These are phyloP conservation scores for Dermolepida albohirtum DNA, from an alignment of 2,888 invertebrate genomes.

Conservation along the genomic window DNA sequence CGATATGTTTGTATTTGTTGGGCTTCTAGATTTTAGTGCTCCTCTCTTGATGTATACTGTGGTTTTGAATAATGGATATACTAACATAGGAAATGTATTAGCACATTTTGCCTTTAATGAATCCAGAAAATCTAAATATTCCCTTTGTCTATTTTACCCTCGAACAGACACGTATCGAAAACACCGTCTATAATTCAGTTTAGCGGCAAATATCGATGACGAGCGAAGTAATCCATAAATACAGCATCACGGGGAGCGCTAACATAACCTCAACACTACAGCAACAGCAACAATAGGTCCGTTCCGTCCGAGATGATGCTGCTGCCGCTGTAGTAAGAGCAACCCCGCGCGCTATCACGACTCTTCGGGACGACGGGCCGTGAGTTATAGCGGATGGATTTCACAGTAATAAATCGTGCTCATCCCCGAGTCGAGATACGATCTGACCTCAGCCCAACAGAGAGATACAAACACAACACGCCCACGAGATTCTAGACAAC, in stretches of 20 bases:
- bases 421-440: constrained; percentile 57
- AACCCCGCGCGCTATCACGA: constrained; percentile 52
- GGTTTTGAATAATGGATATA: too few relatives aligned
- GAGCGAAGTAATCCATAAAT: constrained; percentile 43
- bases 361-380: constrained; percentile 41
- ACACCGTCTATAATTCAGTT: constrained; percentile 27
- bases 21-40: too few relatives aligned
- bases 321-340: constrained; percentile 30
- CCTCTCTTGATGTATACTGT: too few relatives aligned
- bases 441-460: constrained; percentile 59
- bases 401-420: constrained; percentile 63
- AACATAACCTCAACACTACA: constrained; percentile 47
- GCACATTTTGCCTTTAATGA: too few relatives aligned
- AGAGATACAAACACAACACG: constrained; percentile 64
- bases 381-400: constrained; percentile 63
- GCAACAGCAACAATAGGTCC: constrained; percentile 50
- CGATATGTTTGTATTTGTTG: too few relatives aligned
- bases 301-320: constrained; percentile 40
- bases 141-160: too few relatives aligned
- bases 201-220: constrained; percentile 37
- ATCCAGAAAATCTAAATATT: too few relatives aligned
- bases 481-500: constrained; percentile 65
- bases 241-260: constrained; percentile 42
- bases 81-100: too few relatives aligned
- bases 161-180: too few relatives aligned